A percentile compares a stretch with the other conserved stretches of the same genome.
Evolutionary conservation across 2,797 vertebrate genomes (phyloP).

Genomic region (Philypnodon macrostomus): DNA sequence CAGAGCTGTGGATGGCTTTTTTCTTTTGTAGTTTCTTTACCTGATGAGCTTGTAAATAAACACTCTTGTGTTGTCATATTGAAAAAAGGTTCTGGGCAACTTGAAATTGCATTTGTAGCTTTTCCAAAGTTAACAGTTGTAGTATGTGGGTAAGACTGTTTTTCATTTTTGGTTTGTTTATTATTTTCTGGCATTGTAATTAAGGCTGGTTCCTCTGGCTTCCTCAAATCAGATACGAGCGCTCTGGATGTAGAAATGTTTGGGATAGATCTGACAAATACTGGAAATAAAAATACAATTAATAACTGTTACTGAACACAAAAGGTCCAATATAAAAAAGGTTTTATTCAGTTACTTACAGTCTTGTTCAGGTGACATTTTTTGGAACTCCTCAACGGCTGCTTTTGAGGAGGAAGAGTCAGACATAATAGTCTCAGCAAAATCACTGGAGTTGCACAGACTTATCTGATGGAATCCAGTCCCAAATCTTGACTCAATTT

Average conservation of each 20-base stretch:
- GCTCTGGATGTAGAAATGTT: slow-evolving; percentile 16
- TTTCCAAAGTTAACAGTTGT: background rate
- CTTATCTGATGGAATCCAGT: background rate
- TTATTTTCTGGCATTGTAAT: background rate
- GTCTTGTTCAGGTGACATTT: slow-evolving; percentile 43
- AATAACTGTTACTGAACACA: background rate
- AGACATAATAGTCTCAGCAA: slow-evolving; percentile 51
- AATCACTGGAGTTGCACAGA: slow-evolving; percentile 24
- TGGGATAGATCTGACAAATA: background rate
- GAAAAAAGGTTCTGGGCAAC: background rate
- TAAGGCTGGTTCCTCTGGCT: background rate
- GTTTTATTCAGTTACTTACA: slow-evolving; percentile 46
- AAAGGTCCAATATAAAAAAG: background rate
- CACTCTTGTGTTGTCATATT: background rate
- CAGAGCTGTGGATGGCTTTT: slow-evolving; percentile 3
- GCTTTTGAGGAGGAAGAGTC: slow-evolving; percentile 5
- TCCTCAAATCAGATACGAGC: background rate
- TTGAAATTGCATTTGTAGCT: background rate
- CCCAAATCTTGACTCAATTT: slow-evolving; percentile 6
- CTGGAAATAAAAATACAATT: slow-evolving; percentile 1
- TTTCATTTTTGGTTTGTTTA: background rate
- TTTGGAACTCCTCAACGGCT: slow-evolving; percentile 56
- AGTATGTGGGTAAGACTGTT: background rate
- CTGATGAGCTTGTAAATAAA: background rate
- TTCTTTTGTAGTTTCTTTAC: background rate